phyloP scores from a whole-genome alignment of 2,797 vertebrate genomes.

The Enteromius paludinosus region DNA sequence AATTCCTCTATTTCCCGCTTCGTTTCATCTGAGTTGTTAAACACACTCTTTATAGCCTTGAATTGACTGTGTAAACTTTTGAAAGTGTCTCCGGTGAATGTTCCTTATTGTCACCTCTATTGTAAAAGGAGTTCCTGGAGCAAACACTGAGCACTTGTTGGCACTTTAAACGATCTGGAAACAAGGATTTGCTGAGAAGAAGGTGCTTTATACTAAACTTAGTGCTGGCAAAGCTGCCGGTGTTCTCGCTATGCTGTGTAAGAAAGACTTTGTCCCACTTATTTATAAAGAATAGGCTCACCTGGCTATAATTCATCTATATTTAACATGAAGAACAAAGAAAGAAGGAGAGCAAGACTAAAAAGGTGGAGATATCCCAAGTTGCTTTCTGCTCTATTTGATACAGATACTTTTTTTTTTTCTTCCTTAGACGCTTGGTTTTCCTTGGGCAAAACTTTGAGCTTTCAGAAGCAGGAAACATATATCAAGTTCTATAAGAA shows the following conservation, averaged over 20 bases:
- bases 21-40: constrained; percentile 46
- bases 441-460: constrained; percentile 50
- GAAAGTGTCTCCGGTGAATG: constrained; percentile 56
- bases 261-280: constrained; percentile 14
- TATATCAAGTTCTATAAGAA: constrained; percentile 51
- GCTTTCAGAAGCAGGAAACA: constrained; percentile 57
- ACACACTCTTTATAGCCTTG: constrained; percentile 47
- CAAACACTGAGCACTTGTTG: constrained; percentile 13
- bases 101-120: constrained; percentile 33
- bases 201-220: not conserved
- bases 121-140: constrained; percentile 22
- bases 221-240: constrained; percentile 1
- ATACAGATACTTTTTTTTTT: constrained; percentile 57
- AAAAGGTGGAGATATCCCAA: constrained; percentile 54
- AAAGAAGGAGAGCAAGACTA: constrained; percentile 36
- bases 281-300: not conserved
- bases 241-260: not conserved
- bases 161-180: constrained; percentile 6
- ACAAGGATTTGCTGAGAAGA: constrained; percentile 10
- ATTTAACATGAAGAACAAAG: not conserved
- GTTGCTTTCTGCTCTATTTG: constrained; percentile 55
- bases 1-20: constrained; percentile 8
- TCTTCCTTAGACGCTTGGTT: constrained; percentile 41
- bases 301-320: constrained; percentile 15
- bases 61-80: constrained; percentile 57